Percentiles rank a stretch among this genome's conserved stretches.
Evolutionary conservation across 37 sponge, comb jelly and placozoan species (phyloP).

Genomic region (Diacarnus erythraeanus): DNA sequence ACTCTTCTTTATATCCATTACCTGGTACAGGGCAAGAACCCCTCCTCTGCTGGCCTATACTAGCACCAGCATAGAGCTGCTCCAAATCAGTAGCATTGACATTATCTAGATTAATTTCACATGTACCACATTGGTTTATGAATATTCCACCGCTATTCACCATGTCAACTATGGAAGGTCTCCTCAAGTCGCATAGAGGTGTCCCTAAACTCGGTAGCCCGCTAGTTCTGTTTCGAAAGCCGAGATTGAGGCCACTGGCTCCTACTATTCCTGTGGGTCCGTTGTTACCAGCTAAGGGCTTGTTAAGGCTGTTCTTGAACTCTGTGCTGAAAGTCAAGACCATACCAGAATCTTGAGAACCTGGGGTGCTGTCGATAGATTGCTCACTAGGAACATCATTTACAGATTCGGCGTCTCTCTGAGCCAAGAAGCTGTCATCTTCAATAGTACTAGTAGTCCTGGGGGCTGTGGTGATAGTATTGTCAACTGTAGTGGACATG

Average conservation of each 20-base stretch:
- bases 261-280: neutral
- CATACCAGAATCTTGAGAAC: conserved; percentile 22
- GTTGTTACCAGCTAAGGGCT: neutral
- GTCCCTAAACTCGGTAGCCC: neutral
- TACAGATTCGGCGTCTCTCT: neutral
- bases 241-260: conserved; percentile 10
- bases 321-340: conserved; percentile 1
- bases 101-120: conserved; percentile 35
- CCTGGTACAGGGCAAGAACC: neutral
- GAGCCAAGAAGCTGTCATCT: neutral
- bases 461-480: neutral
- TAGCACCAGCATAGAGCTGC: conserved; percentile 14
- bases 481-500: neutral
- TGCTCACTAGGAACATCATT: too few species aligned
- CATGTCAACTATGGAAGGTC: conserved; percentile 52
- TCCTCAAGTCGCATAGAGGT: conserved; percentile 16
- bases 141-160: conserved; percentile 25
- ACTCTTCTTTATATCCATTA: neutral
- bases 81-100: conserved; percentile 27
- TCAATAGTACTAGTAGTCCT: neutral
- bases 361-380: neutral
- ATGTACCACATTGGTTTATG: conserved; percentile 16
- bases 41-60: neutral
- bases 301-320: neutral
- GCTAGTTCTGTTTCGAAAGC: neutral